A percentile compares a stretch with the other conserved stretches of the same genome.
These are phyloP conservation scores for Phoxinus phoxinus DNA, from an alignment of 2,113 vertebrate species.

Conservation along the genomic window DNA sequence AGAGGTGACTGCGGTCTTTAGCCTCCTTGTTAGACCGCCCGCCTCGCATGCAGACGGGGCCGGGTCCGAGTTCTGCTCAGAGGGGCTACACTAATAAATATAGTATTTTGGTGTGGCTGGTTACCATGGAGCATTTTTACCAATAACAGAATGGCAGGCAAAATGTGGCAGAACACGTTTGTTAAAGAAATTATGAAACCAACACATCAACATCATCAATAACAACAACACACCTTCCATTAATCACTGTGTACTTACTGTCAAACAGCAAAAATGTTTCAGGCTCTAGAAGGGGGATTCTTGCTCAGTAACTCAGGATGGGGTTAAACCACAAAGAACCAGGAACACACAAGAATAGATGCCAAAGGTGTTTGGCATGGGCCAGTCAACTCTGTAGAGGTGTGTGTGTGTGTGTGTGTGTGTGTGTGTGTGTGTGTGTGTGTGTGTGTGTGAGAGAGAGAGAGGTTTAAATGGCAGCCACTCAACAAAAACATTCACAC, in stretches of 20 bases:
- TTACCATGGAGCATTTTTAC: background rate
- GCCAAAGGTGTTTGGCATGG: background rate
- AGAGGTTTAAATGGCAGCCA: background rate
- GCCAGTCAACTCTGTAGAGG: background rate
- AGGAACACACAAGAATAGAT: background rate
- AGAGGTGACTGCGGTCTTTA: too few species aligned
- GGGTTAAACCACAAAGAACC: background rate
- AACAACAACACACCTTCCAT: background rate
- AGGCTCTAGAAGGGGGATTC: background rate
- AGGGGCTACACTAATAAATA: background rate
- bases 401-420: background rate
- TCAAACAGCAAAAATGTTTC: background rate
- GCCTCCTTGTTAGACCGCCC: too few species aligned
- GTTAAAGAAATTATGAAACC: background rate
- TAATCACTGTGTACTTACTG: background rate
- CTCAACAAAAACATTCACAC: constrained; percentile 10
- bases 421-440: background rate
- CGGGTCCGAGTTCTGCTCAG: too few species aligned
- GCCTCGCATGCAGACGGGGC: too few species aligned
- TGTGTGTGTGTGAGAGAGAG: background rate
- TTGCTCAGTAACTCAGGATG: background rate
- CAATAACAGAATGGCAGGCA: background rate
- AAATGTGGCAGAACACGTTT: background rate
- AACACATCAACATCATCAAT: background rate
- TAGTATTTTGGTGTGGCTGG: background rate